Evolutionary conservation across 2,797 vertebrate species (phyloP).

Genomic region (Lacerta viridis): DNA sequence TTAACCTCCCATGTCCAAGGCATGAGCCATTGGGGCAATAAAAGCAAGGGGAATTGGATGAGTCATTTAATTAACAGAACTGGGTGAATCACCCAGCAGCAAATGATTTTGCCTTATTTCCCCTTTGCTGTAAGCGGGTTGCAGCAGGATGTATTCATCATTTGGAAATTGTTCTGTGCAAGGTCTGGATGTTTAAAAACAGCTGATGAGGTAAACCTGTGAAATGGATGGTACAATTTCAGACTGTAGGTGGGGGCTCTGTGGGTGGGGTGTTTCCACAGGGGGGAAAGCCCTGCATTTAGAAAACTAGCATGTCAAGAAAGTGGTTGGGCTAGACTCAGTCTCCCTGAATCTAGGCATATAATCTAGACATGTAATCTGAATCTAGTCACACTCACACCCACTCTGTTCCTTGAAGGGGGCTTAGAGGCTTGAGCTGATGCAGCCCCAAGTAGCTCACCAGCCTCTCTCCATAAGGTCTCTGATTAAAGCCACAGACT

Average conservation of each 20-base stretch:
- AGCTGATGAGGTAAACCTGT: neutral
- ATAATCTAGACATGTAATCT: neutral
- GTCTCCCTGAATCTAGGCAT: neutral
- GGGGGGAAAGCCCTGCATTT: neutral
- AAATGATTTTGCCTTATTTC: constrained; percentile 37
- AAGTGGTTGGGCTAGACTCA: neutral
- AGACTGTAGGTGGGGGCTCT: neutral
- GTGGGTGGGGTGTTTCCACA: neutral
- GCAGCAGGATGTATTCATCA: neutral
- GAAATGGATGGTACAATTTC: neutral
- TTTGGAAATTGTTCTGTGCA: constrained; percentile 11
- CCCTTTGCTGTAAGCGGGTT: constrained; percentile 20
- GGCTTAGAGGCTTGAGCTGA: neutral
- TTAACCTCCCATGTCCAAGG: constrained; percentile 30
- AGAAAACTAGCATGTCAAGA: neutral
- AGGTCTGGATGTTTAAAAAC: neutral
- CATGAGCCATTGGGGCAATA: constrained; percentile 23
- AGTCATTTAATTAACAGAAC: constrained; percentile 37
- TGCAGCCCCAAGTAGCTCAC: neutral
- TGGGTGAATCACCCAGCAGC: constrained; percentile 21
- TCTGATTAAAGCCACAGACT: constrained; percentile 4
- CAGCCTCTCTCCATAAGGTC: neutral
- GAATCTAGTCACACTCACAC: neutral
- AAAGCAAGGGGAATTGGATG: constrained; percentile 33
- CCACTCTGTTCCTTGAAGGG: neutral